Evolutionary conservation across 2,113 vertebrate species (phyloP), one percentile per base, ranked within the genome.

Genomic region (Oxygymnocypris stewartii): DNA sequence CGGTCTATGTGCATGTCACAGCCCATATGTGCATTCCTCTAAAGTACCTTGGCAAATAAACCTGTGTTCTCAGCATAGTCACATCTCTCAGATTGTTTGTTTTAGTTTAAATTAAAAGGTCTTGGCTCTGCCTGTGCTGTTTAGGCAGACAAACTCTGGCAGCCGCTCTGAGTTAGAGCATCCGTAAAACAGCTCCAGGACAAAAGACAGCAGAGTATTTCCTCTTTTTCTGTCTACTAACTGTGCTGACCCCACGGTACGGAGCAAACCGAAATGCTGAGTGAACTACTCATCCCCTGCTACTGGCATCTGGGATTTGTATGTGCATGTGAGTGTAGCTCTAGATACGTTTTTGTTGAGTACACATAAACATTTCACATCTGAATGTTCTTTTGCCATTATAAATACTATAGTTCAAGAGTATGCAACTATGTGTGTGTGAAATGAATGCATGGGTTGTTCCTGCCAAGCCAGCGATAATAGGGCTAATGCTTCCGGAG

Each of bases 401-500:
- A 84, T 57, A 59, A 54, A 73, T 85, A 85, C 51, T 40, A 54
- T 18, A 44, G 49, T 82, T 61, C 4, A 49, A 35, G 79, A 44
- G 57, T 79, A 87, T 85, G 73, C 51, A 78, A 49, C 59, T 86
- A 80, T 88, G 76, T 74, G 74, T 80, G 79, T 78, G 44, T 69
- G 59, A 54, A 51, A 51, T 63, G 16, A 79, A 51, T 13, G 51
- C 42, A 75, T 76, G 79, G 85, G 80, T 82, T 93, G 92, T 95
- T 96, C 95, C 95, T 97, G 96, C 96, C 96, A 97, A 95, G 93
- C 92, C 93, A 89, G 95, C 93, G 94, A 96, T 98, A 98, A 98
- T 97, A 97, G 96, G 94, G 92, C 95, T 97, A 97, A 98, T 98
- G 97, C 96, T 98, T 99, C 97, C 97, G 97, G 97, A 97, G 96